phyloP scores from a whole-genome alignment of 1,140 invertebrate genomes.

The Drosophila santomea region DNA sequence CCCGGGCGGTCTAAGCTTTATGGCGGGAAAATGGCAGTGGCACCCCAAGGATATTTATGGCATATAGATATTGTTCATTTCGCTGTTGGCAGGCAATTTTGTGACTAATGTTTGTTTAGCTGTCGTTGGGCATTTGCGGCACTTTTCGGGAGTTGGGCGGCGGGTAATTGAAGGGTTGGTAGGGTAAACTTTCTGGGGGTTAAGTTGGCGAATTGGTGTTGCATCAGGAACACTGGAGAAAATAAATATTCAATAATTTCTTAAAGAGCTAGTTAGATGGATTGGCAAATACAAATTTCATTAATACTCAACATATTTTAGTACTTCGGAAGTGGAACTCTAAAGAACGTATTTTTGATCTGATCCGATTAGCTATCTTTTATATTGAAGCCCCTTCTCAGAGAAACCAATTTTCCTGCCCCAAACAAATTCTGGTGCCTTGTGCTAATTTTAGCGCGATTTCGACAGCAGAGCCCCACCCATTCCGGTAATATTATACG shows the following conservation, averaged over 20 bases:
- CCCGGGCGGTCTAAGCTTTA: conserved; percentile 7
- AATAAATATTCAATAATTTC: not conserved
- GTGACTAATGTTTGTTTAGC: conserved; percentile 83
- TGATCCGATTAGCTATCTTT: not conserved
- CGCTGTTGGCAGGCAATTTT: conserved; percentile 79
- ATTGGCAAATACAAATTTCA: too few species aligned
- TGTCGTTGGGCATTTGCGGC: conserved; percentile 74
- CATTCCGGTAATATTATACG: conserved; percentile 54
- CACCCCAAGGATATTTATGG: conserved; percentile 74
- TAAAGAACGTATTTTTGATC: not conserved
- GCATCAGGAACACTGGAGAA: not conserved
- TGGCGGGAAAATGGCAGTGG: conserved; percentile 2
- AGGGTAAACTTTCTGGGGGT: not conserved
- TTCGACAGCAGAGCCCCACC: conserved; percentile 45
- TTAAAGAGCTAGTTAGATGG: too few species aligned
- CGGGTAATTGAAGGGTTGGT: conserved; percentile 23
- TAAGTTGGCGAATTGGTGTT: not conserved
- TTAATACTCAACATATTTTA: too few species aligned
- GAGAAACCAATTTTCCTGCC: not conserved
- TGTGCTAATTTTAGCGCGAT: conserved; percentile 48
- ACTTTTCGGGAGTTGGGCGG: conserved; percentile 24
- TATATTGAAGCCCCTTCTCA: not conserved
- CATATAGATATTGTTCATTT: conserved; percentile 78
- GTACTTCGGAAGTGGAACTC: not conserved
- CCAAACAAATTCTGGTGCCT: conserved; percentile 19